phyloP scores from a whole-genome alignment of 2,797 vertebrate species.

The Lagocephalus sceleratus region DNA sequence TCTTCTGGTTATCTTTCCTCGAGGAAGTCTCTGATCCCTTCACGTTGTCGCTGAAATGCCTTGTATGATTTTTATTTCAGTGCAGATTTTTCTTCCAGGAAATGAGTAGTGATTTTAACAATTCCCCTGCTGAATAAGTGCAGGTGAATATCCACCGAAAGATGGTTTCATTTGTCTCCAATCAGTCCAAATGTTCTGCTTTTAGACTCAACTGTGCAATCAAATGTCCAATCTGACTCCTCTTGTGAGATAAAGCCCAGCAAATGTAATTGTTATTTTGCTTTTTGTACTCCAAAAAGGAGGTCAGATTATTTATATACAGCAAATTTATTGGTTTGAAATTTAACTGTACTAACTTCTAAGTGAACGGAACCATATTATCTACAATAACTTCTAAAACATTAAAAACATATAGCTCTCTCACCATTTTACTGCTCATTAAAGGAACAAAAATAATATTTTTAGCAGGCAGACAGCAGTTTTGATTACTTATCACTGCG shows the following conservation, averaged over 20 bases:
- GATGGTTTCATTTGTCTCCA: slow-evolving; percentile 19
- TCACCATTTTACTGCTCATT: slow-evolving; percentile 2
- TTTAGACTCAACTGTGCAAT: slow-evolving; percentile 35
- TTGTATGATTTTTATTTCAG: slow-evolving; percentile 42
- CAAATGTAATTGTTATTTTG: slow-evolving; percentile 32
- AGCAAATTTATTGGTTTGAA: too few relatives aligned
- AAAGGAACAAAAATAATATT: slow-evolving; percentile 5
- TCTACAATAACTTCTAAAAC: background rate
- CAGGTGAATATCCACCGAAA: slow-evolving; percentile 36
- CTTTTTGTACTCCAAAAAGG: slow-evolving; percentile 8
- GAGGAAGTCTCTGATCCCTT: slow-evolving; percentile 27
- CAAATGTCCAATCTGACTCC: slow-evolving; percentile 34
- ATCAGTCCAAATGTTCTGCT: slow-evolving; percentile 11
- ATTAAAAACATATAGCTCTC: too few relatives aligned
- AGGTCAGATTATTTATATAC: background rate
- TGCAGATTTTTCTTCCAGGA: slow-evolving; percentile 28
- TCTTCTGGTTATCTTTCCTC: slow-evolving; percentile 40
- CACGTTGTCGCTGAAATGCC: slow-evolving; percentile 33
- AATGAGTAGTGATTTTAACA: slow-evolving; percentile 50
- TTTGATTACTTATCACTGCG: slow-evolving; percentile 38
- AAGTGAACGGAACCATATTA: background rate
- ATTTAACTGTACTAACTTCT: too few relatives aligned
- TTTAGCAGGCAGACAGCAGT: slow-evolving; percentile 31
- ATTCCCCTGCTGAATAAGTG: slow-evolving; percentile 37
- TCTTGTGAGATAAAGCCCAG: slow-evolving; percentile 36